phyloP scores from a whole-genome alignment of 2,888 invertebrate species.

The Chrysolina oricalcia region DNA sequence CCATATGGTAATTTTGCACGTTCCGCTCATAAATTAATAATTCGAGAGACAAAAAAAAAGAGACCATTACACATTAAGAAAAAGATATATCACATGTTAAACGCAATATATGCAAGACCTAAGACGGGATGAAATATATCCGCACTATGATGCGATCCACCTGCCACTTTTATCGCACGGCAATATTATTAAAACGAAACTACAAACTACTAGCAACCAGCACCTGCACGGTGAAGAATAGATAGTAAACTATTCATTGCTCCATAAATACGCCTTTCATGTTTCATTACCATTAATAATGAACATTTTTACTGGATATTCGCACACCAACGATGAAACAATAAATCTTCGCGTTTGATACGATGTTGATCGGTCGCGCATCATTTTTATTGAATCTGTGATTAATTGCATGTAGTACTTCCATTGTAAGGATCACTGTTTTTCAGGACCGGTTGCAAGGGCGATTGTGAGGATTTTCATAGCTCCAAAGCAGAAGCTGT shows the following conservation, averaged over 20 bases:
- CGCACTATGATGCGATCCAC: slow-evolving; percentile 2
- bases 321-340: slow-evolving; percentile 20
- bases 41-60: not conserved
- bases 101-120: slow-evolving; percentile 7
- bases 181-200: slow-evolving; percentile 12
- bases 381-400: slow-evolving; percentile 5
- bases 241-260: slow-evolving; percentile 10
- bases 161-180: not conserved
- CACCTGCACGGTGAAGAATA: slow-evolving; percentile 25
- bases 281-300: slow-evolving; percentile 29
- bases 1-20: slow-evolving; percentile 12
- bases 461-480: no score
- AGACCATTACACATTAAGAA: not conserved
- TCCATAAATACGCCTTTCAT: slow-evolving; percentile 29
- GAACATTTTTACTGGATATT: slow-evolving; percentile 1
- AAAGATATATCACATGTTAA: slow-evolving; percentile 10
- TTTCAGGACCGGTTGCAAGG: not conserved
- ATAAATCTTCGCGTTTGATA: slow-evolving; percentile 8
- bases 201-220: slow-evolving; percentile 13
- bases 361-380: slow-evolving; percentile 11
- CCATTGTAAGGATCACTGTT: not conserved
- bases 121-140: not conserved
- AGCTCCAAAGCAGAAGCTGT: no score
- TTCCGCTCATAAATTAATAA: not conserved
- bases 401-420: not conserved